A percentile compares a stretch with the other conserved stretches of the same genome.
These are phyloP conservation scores for Trogon melanurus DNA, from an alignment of 2,113 vertebrate species.

Conservation along the genomic window DNA sequence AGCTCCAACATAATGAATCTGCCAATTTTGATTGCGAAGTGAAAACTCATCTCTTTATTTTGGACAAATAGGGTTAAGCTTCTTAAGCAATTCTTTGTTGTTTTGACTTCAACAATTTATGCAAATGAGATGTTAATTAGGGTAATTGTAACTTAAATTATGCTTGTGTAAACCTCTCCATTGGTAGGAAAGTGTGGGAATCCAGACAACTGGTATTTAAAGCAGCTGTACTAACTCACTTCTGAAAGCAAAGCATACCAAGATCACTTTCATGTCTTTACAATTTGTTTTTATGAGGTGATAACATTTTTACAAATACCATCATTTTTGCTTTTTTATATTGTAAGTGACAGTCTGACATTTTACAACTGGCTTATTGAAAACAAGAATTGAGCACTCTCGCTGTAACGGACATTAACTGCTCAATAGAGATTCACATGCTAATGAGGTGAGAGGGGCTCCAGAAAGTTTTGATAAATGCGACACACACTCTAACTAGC, in stretches of 20 bases:
- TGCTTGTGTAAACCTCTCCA: conserved; percentile 90
- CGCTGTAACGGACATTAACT: conserved; percentile 89
- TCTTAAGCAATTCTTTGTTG: conserved; percentile 89
- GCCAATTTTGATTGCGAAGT: conserved; percentile 74
- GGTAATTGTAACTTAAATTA: conserved; percentile 90
- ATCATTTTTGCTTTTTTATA: conserved; percentile 89
- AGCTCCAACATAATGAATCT: conserved; percentile 61
- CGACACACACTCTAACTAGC: conserved; percentile 87
- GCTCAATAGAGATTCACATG: conserved; percentile 95
- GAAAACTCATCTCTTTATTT: conserved; percentile 79
- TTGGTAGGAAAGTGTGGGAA: conserved; percentile 96
- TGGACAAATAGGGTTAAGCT: conserved; percentile 89
- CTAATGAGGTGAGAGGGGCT: conserved; percentile 91
- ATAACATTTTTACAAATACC: conserved; percentile 90
- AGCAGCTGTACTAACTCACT: conserved; percentile 87
- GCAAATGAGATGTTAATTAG: conserved; percentile 99
- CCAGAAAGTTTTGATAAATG: conserved; percentile 91
- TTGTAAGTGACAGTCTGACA: conserved; percentile 89
- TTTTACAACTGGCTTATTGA: conserved; percentile 89
- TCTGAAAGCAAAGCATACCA: conserved; percentile 82
- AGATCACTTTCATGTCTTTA: conserved; percentile 88
- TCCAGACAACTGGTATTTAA: conserved; percentile 87
- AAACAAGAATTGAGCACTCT: conserved; percentile 86
- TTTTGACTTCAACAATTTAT: conserved; percentile 96
- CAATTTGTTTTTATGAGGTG: conserved; percentile 90